Conservation (phyloP, 2,113 vertebrate genomes). For the Hemichromis elongatus region DNA sequence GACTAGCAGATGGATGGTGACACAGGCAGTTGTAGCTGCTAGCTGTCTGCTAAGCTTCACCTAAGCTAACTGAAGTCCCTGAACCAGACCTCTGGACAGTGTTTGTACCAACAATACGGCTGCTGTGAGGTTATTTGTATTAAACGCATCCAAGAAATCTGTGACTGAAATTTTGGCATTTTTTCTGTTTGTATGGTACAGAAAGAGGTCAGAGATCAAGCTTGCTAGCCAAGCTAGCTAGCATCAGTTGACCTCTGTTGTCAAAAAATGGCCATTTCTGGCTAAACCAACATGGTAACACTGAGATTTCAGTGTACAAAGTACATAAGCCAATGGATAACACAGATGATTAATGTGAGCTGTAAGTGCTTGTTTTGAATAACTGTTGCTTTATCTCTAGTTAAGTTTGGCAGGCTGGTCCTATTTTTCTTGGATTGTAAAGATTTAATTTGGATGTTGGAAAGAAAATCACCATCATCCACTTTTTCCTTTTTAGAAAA, state of each 20-base stretch:
- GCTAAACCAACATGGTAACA: background rate
- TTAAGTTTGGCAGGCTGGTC: background rate
- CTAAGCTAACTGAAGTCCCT: background rate
- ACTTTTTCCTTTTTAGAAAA: background rate
- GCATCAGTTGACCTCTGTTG: background rate
- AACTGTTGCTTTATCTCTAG: background rate
- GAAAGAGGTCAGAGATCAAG: background rate
- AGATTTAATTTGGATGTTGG: background rate
- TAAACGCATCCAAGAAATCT: background rate
- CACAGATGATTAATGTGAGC: background rate
- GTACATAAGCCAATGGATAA: background rate
- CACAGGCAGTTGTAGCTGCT: background rate
- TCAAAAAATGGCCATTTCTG: background rate
- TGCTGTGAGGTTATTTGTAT: background rate
- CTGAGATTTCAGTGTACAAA: background rate
- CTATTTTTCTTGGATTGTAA: background rate
- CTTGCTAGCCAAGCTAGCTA: too few relatives aligned
- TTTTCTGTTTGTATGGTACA: rapidly evolving
- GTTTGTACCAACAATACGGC: background rate
- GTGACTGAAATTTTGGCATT: background rate
- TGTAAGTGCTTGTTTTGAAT: background rate
- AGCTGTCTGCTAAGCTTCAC: background rate
- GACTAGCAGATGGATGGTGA: background rate
- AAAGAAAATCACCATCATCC: background rate
- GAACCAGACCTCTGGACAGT: background rate